Base-by-base conservation (phyloP, 64 coral and sea anemone species). In the Montipora cactus region DNA sequence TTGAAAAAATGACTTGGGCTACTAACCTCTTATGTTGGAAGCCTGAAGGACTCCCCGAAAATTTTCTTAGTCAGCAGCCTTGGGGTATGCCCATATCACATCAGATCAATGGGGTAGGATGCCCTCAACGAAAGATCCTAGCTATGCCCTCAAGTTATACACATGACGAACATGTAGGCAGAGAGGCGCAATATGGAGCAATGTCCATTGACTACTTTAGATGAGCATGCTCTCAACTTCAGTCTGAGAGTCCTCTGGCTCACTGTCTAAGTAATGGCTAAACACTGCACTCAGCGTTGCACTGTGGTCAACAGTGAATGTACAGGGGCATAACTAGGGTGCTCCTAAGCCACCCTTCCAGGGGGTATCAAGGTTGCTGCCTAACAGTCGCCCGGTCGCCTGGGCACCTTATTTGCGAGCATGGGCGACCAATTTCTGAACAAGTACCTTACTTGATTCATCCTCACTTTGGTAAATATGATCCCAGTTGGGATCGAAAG, bases 271-370 rank as follows among this genome's bases (percentile, higher is more conserved):
- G 74, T 76, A 76, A 4, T 76, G 74, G 44, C 74, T 45, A 76
- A 76, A 76, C 74, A 76, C 74, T 76, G 74, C 74, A 76, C 44
- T 76, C 74, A 76, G 44, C 25, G 74, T 76, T 76, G 74, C 74
- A 76, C 74, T 76, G 12, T 46, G 11, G 74, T 76, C 7, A 76
- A 46, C 74, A 76, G 74, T 76, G 61, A 66, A 66, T 12, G 61
- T 66, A 66, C 61, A 66, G 61, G 28, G 61, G 61, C 61, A 66
- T 66, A 66, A 66, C 61, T 66, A 66, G 61, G 61, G 61, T 66
- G 61, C 61, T 6, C 61, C 61, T 66, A 13, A 66, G 61, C 61
- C 61, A 66, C 61, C 61, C 61, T 13, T 66, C 61, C 61, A 66
- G 61, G 61, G 61, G 61, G 28, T 37, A 37, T 37, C 28, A 37